These are phyloP conservation scores for Ophraella communa DNA, from an alignment of 2,888 invertebrate genomes.

Conservation along the genomic window DNA sequence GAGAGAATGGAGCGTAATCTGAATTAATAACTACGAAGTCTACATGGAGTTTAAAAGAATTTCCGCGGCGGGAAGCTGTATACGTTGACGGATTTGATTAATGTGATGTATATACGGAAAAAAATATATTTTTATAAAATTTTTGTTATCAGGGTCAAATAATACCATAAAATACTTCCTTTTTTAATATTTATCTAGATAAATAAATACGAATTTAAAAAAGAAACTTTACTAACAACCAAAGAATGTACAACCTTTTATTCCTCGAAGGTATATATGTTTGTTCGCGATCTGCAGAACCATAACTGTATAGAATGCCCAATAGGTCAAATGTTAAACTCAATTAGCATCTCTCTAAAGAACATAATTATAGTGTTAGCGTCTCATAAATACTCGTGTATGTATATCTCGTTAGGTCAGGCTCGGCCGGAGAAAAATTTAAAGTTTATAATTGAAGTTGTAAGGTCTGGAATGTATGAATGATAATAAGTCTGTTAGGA, in stretches of 20 bases:
- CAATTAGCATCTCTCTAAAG: slow-evolving; percentile 39
- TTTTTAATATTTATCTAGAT: no score
- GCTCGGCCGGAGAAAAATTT: not conserved
- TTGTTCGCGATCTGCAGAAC: slow-evolving; percentile 4
- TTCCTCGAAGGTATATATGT: not conserved
- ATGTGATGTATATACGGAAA: no score
- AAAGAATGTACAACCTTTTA: no score
- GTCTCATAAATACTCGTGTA: slow-evolving; percentile 37
- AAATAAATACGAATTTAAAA: not conserved
- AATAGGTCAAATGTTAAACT: slow-evolving; percentile 38
- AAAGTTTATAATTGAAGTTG: no score
- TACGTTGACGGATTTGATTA: not conserved
- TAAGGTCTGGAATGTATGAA: no score
- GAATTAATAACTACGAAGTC: slow-evolving; percentile 6
- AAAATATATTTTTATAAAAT: no score
- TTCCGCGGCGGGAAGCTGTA: not conserved
- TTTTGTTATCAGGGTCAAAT: no score
- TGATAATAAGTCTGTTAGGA: no score
- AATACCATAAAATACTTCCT: no score
- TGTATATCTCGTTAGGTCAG: slow-evolving; percentile 15
- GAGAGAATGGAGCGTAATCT: not conserved
- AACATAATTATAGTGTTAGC: slow-evolving; percentile 42
- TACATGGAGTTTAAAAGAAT: not conserved
- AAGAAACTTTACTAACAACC: slow-evolving; percentile 14
- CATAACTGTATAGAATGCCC: slow-evolving; percentile 16